These are phyloP conservation scores for Falco columbarius DNA, from an alignment of 2,797 vertebrate species.

Conservation along the genomic window DNA sequence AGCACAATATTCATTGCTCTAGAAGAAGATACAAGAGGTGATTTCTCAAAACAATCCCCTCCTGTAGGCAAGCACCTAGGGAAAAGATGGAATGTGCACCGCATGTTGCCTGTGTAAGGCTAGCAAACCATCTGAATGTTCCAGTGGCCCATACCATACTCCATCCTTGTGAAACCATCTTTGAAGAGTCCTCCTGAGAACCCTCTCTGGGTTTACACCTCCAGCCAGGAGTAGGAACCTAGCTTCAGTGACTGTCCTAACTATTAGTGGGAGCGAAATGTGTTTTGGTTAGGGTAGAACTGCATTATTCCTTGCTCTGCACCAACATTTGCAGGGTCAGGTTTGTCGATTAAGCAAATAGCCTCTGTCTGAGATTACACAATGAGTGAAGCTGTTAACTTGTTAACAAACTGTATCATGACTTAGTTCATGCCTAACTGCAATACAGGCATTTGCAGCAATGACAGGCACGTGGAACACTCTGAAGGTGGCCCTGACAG, in stretches of 20 bases:
- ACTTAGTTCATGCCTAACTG: background rate
- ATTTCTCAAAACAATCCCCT: background rate
- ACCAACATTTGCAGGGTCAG: background rate
- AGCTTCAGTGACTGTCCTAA: background rate
- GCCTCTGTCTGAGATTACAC: background rate
- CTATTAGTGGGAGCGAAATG: background rate
- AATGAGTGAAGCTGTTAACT: background rate
- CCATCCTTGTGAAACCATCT: background rate
- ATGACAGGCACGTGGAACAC: background rate
- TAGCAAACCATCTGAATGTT: background rate
- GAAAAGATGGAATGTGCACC: background rate
- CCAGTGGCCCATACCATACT: background rate
- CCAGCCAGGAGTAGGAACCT: background rate
- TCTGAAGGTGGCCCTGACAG: background rate
- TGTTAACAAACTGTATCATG: background rate
- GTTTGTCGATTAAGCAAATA: background rate
- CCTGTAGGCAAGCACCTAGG: background rate
- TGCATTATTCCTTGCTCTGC: background rate
- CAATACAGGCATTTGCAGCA: background rate
- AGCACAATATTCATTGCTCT: background rate
- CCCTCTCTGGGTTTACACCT: background rate
- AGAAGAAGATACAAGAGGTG: background rate
- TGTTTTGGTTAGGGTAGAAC: background rate
- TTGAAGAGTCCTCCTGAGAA: background rate
- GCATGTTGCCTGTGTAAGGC: background rate